Conservation (phyloP, 2,888 invertebrate species). For the Yponomeuta malinellus region DNA sequence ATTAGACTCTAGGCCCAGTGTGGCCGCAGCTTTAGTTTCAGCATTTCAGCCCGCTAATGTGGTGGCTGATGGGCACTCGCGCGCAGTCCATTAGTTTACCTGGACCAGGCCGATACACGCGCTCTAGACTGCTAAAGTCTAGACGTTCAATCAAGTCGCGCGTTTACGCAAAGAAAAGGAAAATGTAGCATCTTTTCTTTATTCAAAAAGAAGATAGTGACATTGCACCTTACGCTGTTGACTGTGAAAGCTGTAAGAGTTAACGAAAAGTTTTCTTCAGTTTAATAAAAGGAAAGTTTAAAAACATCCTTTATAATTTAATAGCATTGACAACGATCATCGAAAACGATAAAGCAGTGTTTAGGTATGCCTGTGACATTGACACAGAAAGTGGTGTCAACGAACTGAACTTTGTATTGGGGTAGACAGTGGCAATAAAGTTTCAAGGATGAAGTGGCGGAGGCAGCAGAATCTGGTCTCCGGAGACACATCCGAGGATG, state of each 20-base stretch:
- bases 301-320: too few species aligned
- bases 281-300: neutral
- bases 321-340: too few species aligned
- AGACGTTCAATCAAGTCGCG: neutral
- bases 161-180: neutral
- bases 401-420: neutral
- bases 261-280: neutral
- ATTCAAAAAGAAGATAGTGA: neutral
- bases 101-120: slow-evolving; percentile 19
- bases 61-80: slow-evolving; percentile 21
- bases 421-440: slow-evolving; percentile 14
- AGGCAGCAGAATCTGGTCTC: slow-evolving; percentile 40
- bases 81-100: slow-evolving; percentile 27
- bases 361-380: neutral
- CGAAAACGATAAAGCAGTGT: neutral
- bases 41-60: slow-evolving; percentile 24
- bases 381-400: neutral
- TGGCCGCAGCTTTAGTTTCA: slow-evolving; percentile 35
- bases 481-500: slow-evolving; percentile 66
- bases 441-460: slow-evolving; percentile 49
- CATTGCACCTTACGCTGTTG: too few species aligned
- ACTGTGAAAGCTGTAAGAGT: neutral
- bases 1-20: slow-evolving; percentile 18
- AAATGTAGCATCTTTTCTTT: neutral
- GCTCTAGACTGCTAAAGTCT: neutral